Evolutionary conservation across 2,797 vertebrate species (phyloP).

Genomic region (Mycteria americana): DNA sequence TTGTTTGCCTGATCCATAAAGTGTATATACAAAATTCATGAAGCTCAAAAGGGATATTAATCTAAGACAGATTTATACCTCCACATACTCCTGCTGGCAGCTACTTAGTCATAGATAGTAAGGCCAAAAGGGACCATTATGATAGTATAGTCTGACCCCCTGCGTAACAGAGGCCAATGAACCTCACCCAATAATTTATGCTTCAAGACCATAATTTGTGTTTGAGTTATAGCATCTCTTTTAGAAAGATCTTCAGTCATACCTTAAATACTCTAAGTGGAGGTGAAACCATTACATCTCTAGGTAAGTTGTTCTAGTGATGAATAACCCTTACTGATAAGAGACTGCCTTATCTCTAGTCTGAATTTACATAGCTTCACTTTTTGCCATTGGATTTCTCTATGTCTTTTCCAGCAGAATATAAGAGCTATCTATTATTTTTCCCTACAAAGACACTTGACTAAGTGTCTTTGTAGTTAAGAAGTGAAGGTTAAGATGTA

Average conservation of each 20-base stretch:
- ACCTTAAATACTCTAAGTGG: background rate
- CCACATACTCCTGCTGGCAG: background rate
- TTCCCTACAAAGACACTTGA: background rate
- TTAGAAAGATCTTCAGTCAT: background rate
- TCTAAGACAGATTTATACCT: background rate
- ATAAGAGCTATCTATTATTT: background rate
- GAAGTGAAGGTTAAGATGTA: too few relatives aligned
- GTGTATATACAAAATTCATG: background rate
- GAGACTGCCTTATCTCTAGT: background rate
- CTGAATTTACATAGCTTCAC: background rate
- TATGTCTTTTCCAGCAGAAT: background rate
- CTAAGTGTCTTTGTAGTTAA: too few relatives aligned
- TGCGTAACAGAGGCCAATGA: background rate
- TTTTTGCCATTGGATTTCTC: background rate
- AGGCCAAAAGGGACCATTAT: background rate
- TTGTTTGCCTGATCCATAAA: background rate
- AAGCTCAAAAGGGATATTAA: background rate
- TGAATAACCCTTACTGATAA: background rate
- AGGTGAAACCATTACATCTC: background rate
- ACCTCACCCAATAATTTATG: background rate
- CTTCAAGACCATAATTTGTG: background rate
- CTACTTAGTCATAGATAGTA: background rate
- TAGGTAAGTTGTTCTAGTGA: background rate
- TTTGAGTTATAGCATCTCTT: background rate
- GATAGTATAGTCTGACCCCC: background rate